These are phyloP conservation scores for Muscidifurax raptorellus DNA, from an alignment of 1,140 invertebrate species.

Conservation along the genomic window DNA sequence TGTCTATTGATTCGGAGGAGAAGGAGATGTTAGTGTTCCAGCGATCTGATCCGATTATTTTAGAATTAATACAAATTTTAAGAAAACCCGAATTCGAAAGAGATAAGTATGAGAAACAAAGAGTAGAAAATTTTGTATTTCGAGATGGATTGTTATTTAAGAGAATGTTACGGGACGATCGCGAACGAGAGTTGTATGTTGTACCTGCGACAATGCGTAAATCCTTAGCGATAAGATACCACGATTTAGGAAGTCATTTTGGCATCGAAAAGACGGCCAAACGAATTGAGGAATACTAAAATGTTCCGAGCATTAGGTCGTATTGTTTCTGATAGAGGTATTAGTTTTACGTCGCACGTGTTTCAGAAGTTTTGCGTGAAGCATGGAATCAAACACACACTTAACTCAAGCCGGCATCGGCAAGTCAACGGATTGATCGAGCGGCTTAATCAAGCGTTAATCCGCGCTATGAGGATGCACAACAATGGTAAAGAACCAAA, in stretches of 20 bases:
- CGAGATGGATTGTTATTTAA: constrained; percentile 30
- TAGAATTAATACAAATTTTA: background rate
- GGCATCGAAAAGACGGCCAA: background rate
- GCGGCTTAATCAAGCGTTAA: constrained; percentile 34
- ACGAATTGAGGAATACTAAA: background rate
- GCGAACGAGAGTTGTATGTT: background rate
- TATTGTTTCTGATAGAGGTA: constrained; percentile 59
- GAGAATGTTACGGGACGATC: background rate
- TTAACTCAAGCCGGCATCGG: constrained; percentile 10
- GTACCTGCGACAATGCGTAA: background rate
- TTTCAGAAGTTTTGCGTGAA: constrained; percentile 56
- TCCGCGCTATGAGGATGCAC: background rate
- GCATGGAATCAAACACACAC: constrained; percentile 36
- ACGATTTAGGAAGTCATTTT: background rate
- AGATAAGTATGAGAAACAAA: background rate
- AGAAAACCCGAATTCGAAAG: background rate
- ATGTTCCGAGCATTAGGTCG: constrained; percentile 28
- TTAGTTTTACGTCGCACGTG: constrained; percentile 57
- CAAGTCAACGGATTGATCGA: constrained; percentile 42
- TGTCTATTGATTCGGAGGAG: background rate
- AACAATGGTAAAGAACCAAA: background rate
- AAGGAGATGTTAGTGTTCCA: constrained; percentile 11
- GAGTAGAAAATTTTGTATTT: constrained; percentile 21
- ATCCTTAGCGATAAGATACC: background rate
- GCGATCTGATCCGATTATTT: background rate